phyloP scores from a whole-genome alignment of 1,140 invertebrate species.

The Frieseomelitta varia region DNA sequence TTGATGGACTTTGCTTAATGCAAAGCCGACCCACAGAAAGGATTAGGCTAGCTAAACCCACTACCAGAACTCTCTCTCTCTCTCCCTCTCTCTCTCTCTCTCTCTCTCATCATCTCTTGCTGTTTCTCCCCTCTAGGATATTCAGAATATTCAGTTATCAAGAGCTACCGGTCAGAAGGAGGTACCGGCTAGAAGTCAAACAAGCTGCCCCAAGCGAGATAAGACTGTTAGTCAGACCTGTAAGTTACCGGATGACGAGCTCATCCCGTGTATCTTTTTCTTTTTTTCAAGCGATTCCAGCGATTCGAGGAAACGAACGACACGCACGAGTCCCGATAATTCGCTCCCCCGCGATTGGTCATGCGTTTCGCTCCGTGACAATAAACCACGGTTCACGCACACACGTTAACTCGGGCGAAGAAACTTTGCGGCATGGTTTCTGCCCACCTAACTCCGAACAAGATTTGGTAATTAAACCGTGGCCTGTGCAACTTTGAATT shows the following conservation, averaged over 20 bases:
- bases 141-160: conserved; percentile 74
- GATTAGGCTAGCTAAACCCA: conserved; percentile 74
- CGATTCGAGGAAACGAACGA: conserved; percentile 27
- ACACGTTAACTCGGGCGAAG: conserved; percentile 45
- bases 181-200: conserved; percentile 78
- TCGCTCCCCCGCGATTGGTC: neutral
- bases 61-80: conserved; percentile 53
- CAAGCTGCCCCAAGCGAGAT: conserved; percentile 77
- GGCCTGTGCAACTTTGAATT: conserved; percentile 79
- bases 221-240: conserved; percentile 63
- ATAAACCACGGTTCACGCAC: conserved; percentile 49
- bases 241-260: conserved; percentile 60
- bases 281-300: conserved; percentile 59
- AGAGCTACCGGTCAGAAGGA: conserved; percentile 78
- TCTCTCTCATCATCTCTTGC: conserved; percentile 6
- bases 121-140: conserved; percentile 48
- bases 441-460: conserved; percentile 68
- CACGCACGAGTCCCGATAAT: neutral
- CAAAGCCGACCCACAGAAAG: conserved; percentile 71
- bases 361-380: conserved; percentile 46
- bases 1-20: conserved; percentile 67
- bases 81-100: conserved; percentile 32
- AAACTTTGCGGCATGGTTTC: conserved; percentile 64
- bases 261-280: conserved; percentile 1
- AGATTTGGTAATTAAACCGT: conserved; percentile 80